Evolutionary conservation across 2,113 vertebrate genomes (phyloP).

Genomic region (Delphinapterus leucas): DNA sequence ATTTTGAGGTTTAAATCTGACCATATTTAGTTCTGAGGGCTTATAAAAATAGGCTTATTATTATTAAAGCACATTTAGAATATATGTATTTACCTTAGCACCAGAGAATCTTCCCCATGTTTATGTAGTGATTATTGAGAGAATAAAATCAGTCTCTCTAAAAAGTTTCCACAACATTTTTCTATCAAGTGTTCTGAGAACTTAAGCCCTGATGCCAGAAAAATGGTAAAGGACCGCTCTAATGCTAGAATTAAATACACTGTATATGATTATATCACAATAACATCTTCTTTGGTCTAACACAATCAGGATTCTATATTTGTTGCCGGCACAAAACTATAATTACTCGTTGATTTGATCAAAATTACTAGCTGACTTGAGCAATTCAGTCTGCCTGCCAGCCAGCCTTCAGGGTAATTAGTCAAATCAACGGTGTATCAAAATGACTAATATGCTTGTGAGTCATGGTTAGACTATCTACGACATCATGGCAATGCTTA

Average conservation of each 20-base stretch:
- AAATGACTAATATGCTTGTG: constrained; percentile 45
- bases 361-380: constrained; percentile 63
- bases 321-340: constrained; percentile 63
- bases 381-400: constrained; percentile 52
- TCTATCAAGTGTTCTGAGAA: not conserved
- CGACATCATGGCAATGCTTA: not conserved
- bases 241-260: not conserved
- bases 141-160: not conserved
- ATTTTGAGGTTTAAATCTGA: not conserved
- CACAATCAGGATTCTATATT: constrained; percentile 63
- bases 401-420: constrained; percentile 58
- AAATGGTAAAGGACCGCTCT: not conserved
- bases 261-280: constrained; percentile 28
- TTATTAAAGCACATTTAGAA: not conserved
- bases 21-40: not conserved
- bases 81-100: not conserved
- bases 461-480: not conserved
- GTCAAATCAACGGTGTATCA: constrained; percentile 61
- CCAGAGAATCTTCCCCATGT: not conserved
- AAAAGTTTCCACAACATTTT: not conserved
- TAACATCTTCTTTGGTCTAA: constrained; percentile 38
- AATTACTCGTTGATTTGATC: constrained; percentile 67
- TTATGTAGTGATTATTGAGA: not conserved
- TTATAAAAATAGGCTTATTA: not conserved
- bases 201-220: not conserved